Evolutionary conservation across 1,140 invertebrate genomes (phyloP), one percentile per base, ranked within the genome.

Genomic region (Lethrus apterus): DNA sequence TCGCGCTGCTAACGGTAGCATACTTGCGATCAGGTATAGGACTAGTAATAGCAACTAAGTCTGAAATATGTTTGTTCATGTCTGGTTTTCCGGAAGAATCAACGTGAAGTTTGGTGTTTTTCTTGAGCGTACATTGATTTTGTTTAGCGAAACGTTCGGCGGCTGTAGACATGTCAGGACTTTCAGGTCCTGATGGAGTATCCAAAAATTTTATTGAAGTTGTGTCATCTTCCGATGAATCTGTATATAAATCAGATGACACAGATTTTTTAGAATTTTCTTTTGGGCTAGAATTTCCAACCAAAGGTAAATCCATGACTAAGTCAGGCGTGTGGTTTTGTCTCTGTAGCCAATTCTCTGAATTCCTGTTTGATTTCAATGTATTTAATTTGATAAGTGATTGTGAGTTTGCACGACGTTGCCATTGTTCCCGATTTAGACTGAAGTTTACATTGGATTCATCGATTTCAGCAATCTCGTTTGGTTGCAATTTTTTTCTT

Each of bases 41-140:
- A 57, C 62, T 66, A 26, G 57, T 54, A n/a, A 63, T 64, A 7
- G 59, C 47, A 18, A 64, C 54, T 32, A 62, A 52, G 46, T 66
- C 59, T 9, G 47, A 23, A 29, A 21, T 29, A 18, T 45, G 34
- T 29, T 46, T 46, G 10, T 14, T 46, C n/a, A 41, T 11, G 20
- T 47, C 36, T 14, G 49, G 42, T 11, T 29, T 21, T 2, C 13
- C 17, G 4, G 42, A 4, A 38, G 62, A 66, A 45, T 62, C 61
- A 2, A 61, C 48, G n/a, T 61, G 56, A 41, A 63, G 55, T 56
- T 78, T 79, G 0, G 75, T 78, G 47, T 80, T 85, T 57, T 89
- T 89, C 62, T 88, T 88, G 32, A 89, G 66, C 0, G 86, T 89
- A 49, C 83, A 84, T 64, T 89, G 85, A 58, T 88, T 87, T 43